phyloP scores from a whole-genome alignment of 1,140 invertebrate genomes.

The Solen grandis region DNA sequence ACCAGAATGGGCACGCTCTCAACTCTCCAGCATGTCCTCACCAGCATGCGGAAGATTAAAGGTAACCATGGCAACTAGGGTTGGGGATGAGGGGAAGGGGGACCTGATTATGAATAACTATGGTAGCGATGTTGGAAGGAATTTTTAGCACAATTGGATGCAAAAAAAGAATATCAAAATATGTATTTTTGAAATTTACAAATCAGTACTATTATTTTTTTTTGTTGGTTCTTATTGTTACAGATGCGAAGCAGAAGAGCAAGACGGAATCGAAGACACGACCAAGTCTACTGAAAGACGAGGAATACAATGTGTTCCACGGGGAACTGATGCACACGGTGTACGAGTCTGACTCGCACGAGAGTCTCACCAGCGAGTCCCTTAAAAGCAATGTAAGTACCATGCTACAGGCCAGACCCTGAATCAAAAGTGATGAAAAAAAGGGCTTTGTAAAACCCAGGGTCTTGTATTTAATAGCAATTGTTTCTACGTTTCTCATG shows the following conservation, averaged over 20 bases:
- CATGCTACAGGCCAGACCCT: too few species aligned
- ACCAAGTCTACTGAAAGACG: not conserved
- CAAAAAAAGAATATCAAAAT: too few species aligned
- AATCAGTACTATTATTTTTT: not conserved
- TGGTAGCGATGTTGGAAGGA: too few species aligned
- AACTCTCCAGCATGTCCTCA: constrained; percentile 68
- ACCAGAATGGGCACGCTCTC: constrained; percentile 64
- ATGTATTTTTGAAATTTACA: too few species aligned
- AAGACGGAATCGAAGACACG: not conserved
- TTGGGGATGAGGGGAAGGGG: too few species aligned
- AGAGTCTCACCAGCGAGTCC: constrained; percentile 43
- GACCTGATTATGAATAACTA: too few species aligned
- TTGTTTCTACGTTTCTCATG: too few species aligned
- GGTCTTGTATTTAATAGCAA: too few species aligned
- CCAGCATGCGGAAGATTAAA: constrained; percentile 68
- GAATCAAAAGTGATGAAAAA: too few species aligned
- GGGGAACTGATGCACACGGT: constrained; percentile 24
- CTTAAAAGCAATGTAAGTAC: constrained; percentile 44
- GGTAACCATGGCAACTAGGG: too few species aligned
- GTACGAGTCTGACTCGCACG: constrained; percentile 43
- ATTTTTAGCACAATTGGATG: too few species aligned
- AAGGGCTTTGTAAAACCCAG: too few species aligned
- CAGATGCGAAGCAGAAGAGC: constrained; percentile 28
- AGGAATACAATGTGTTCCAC: constrained; percentile 11
- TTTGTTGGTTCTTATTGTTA: not conserved